Evolutionary conservation across 2,113 vertebrate genomes (phyloP).

Genomic region (Ictalurus punctatus): DNA sequence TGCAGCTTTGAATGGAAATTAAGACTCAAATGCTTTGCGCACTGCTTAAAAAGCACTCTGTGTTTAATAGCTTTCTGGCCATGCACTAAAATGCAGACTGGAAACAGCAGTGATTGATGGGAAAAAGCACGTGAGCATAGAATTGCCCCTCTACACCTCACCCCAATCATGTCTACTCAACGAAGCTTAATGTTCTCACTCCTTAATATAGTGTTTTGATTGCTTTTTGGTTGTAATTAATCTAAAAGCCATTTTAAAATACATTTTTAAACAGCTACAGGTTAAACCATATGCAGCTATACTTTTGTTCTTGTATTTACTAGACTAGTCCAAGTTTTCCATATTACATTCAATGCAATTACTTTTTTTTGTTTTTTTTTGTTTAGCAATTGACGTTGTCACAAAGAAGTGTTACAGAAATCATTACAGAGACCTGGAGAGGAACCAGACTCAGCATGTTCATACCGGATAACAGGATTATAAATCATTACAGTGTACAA

Average conservation of each 20-base stretch:
- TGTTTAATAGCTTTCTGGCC: conserved; percentile 19
- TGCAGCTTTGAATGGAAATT: not conserved
- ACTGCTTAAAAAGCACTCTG: conserved; percentile 1
- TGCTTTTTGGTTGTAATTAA: not conserved
- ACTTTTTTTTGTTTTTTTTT: not conserved
- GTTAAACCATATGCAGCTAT: not conserved
- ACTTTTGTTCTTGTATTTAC: not conserved
- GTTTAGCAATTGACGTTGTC: not conserved
- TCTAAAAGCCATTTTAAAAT: not conserved
- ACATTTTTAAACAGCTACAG: not conserved
- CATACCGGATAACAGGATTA: not conserved
- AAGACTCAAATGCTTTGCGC: not conserved
- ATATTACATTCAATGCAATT: not conserved
- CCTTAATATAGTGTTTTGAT: not conserved
- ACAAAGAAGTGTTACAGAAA: not conserved
- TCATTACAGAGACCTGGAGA: not conserved
- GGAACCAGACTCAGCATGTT: not conserved
- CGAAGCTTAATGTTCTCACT: not conserved
- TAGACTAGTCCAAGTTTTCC: not conserved
- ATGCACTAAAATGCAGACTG: not conserved
- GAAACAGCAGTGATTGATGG: conserved; percentile 4
- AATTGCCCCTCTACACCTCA: not conserved
- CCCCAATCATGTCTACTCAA: conserved; percentile 1
- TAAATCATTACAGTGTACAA: not conserved
- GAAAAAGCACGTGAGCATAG: not conserved